Evolutionary conservation across 2,888 invertebrate species (phyloP), one percentile per base, ranked within the genome.

Genomic region (Lepidochitona cinerea): DNA sequence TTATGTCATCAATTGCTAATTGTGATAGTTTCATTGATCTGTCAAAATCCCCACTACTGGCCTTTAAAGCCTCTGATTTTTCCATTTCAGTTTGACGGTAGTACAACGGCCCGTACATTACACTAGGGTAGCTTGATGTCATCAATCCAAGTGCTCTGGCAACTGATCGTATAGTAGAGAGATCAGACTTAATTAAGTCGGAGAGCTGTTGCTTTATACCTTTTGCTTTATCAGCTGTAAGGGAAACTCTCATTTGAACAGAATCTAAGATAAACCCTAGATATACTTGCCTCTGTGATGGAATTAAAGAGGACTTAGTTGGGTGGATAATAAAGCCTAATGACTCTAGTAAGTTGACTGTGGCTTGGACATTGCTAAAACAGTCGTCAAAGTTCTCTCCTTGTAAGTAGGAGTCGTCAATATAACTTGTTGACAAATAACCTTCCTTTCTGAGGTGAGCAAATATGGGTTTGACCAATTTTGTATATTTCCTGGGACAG

Each of bases 391-490:
- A 67, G 29, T 9, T 18, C 14, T 53, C 18, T 32, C 35, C 68
- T 26, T 37, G 3, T 23, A 68, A 32, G 36, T n/a, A 52, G 5
- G 29, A 52, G 37, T 68, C 68, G 53, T 53, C 72, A 68, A 69
- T 72, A 5, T 35, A 72, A 32, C 14, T n/a, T 3, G 37, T 18
- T 14, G 66, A 64, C n/a, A n/a, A 14, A 53, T 53, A 18, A 37
- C 77, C 74, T 23, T 37, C 37, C 73, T 72, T 74, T n/a, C 72
- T 12, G 33, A 74, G 72, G 12, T 37, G 53, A 6, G 75, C 70
- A 59, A 73, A 75, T 7, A 69, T 67, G 0, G 70, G 70, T 53
- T 77, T 79, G 29, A 75, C 18, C n/a, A 77, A n/a, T 71, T 79
- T 75, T 26, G 74, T 77, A 36, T 75, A 79, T n/a, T 72, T 67